These are phyloP conservation scores for Tetramorium parvispinum DNA, from an alignment of 1,140 invertebrate genomes.

Conservation along the genomic window DNA sequence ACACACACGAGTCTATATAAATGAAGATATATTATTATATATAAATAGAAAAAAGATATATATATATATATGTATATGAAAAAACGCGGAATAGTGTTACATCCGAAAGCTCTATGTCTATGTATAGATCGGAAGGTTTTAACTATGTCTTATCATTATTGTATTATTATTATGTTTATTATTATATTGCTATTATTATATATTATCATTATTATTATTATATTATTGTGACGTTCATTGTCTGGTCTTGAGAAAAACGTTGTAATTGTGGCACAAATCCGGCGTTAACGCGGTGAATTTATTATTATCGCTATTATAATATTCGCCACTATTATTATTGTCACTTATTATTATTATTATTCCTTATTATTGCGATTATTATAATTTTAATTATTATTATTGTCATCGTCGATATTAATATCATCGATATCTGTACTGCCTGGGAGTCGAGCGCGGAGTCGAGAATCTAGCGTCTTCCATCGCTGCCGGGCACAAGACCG, in stretches of 20 bases:
- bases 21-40: slow-evolving; percentile 61
- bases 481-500: slow-evolving; percentile 43
- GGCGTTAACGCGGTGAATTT: slow-evolving; percentile 75
- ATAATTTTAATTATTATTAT: slow-evolving; percentile 77
- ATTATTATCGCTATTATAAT: slow-evolving; percentile 77
- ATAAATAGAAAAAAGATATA: slow-evolving; percentile 55
- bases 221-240: slow-evolving; percentile 60
- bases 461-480: slow-evolving; percentile 68
- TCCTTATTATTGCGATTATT: slow-evolving; percentile 68
- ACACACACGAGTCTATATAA: slow-evolving; percentile 52
- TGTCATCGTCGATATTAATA: slow-evolving; percentile 69
- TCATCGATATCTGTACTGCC: slow-evolving; percentile 72
- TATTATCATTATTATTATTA: slow-evolving; percentile 51
- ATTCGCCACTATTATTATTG: slow-evolving; percentile 69
- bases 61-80: slow-evolving; percentile 67
- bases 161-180: slow-evolving; percentile 75
- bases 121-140: slow-evolving; percentile 47
- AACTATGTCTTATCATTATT: slow-evolving; percentile 74
- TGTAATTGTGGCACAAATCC: slow-evolving; percentile 63
- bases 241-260: slow-evolving; percentile 51
- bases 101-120: slow-evolving; percentile 74
- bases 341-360: slow-evolving; percentile 76
- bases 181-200: slow-evolving; percentile 67
- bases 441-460: slow-evolving; percentile 78
- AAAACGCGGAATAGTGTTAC: slow-evolving; percentile 69